These are phyloP conservation scores for Andinoacara biseriatus DNA, from an alignment of 2,113 vertebrate species.

Conservation along the genomic window DNA sequence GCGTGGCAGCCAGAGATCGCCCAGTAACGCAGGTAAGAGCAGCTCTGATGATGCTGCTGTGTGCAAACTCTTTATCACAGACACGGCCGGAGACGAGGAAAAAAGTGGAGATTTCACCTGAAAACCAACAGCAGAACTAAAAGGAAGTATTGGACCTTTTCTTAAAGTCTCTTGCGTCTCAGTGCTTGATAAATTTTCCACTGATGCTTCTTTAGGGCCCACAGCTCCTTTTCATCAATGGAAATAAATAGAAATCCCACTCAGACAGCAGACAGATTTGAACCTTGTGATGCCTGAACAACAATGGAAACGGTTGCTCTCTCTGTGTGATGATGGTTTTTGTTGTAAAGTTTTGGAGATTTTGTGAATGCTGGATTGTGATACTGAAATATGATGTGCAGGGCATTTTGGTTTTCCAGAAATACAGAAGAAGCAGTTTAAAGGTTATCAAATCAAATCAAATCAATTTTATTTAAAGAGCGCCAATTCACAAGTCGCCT, in stretches of 20 bases:
- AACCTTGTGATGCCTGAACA: no score
- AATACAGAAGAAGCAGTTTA: no score
- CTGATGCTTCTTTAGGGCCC: no score
- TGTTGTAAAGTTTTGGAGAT: not conserved
- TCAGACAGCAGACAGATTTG: not conserved
- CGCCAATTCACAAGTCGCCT: no score
- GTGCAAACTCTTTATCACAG: not conserved
- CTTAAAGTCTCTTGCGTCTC: not conserved
- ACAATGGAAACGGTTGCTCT: accelerated
- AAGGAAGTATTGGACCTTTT: not conserved
- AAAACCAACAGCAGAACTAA: not conserved
- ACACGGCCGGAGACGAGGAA: not conserved
- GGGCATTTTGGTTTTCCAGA: no score
- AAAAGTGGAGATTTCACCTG: not conserved
- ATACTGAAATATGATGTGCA: no score
- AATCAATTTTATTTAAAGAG: no score
- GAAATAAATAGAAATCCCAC: not conserved
- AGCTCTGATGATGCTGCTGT: not conserved
- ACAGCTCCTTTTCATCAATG: no score
- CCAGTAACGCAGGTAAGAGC: constrained; percentile 75
- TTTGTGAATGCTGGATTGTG: no score
- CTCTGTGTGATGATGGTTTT: no score
- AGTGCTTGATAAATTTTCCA: not conserved
- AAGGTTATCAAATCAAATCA: no score
- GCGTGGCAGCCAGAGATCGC: constrained; percentile 76